phyloP scores from a whole-genome alignment of 2,888 invertebrate genomes.

The Branchinecta sandiegonensis region DNA sequence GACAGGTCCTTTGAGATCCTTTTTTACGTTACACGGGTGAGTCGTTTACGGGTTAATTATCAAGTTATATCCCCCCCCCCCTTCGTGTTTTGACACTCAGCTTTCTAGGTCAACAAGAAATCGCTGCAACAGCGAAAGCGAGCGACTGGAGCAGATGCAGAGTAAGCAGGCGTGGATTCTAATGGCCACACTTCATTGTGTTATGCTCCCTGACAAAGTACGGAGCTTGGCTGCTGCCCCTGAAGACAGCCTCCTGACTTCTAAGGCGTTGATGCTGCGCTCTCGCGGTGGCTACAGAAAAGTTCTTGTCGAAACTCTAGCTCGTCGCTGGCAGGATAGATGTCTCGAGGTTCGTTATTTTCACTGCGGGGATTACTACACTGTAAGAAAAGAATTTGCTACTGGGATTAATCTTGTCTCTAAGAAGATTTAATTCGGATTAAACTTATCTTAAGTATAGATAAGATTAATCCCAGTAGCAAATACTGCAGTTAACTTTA shows the following conservation, averaged over 20 bases:
- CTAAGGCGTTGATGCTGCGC: constrained; percentile 12
- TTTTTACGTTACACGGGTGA: too few species aligned
- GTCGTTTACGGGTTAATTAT: too few species aligned
- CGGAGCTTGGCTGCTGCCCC: constrained; percentile 32
- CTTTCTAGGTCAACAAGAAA: neutral
- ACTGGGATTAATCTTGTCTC: too few species aligned
- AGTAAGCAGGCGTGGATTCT: constrained; percentile 96
- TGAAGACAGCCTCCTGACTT: neutral
- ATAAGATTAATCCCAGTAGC: too few species aligned
- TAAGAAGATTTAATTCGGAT: too few species aligned
- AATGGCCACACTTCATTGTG: constrained; percentile 87
- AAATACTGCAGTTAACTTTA: too few species aligned
- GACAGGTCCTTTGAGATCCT: too few species aligned
- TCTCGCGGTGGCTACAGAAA: constrained; percentile 49
- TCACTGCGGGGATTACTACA: neutral
- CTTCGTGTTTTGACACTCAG: too few species aligned
- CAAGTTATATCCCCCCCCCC: too few species aligned
- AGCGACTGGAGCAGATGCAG: constrained; percentile 49
- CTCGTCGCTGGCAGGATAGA: constrained; percentile 95
- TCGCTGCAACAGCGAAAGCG: neutral
- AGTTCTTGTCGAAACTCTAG: constrained; percentile 95
- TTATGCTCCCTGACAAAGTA: constrained; percentile 84
- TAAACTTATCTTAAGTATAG: too few species aligned
- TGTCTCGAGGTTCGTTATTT: constrained; percentile 63
- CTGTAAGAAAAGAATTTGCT: too few species aligned